Percentiles rank a stretch among this genome's conserved stretches.
These are phyloP conservation scores for Mystacornis crossleyi DNA, from an alignment of 2,113 vertebrate genomes.

Conservation along the genomic window DNA sequence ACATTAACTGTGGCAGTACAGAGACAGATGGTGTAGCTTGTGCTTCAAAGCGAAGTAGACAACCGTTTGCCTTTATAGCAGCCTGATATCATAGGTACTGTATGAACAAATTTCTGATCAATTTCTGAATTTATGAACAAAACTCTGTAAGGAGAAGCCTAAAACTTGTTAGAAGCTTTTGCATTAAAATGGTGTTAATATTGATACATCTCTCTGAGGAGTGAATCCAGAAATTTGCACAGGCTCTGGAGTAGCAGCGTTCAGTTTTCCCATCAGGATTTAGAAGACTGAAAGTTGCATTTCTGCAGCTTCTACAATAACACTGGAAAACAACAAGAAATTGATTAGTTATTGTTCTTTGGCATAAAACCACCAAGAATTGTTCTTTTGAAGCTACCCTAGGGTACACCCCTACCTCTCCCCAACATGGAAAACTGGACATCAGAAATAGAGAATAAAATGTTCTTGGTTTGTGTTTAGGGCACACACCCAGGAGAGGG, in stretches of 20 bases:
- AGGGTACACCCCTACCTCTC: rapidly evolving
- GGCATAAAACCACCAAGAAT: background rate
- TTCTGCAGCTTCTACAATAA: background rate
- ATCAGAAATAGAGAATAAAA: background rate
- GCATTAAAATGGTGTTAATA: background rate
- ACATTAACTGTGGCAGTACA: background rate
- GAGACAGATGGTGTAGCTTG: background rate
- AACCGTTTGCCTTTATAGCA: background rate
- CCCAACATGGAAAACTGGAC: rapidly evolving
- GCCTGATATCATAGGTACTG: background rate
- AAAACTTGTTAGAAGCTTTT: background rate
- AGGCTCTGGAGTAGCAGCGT: background rate
- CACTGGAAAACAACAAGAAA: background rate
- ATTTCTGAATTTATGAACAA: background rate
- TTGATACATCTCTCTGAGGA: background rate
- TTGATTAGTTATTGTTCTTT: background rate
- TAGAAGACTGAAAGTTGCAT: background rate
- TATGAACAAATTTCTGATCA: background rate
- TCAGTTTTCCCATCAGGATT: background rate
- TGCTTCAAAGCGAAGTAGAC: background rate
- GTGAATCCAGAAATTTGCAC: background rate
- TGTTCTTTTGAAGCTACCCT: background rate
- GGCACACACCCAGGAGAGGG: background rate
- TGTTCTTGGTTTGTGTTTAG: background rate
- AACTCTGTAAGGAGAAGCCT: background rate